Conservation (phyloP, 2,888 invertebrate genomes). For the Pseudoips prasinana region DNA sequence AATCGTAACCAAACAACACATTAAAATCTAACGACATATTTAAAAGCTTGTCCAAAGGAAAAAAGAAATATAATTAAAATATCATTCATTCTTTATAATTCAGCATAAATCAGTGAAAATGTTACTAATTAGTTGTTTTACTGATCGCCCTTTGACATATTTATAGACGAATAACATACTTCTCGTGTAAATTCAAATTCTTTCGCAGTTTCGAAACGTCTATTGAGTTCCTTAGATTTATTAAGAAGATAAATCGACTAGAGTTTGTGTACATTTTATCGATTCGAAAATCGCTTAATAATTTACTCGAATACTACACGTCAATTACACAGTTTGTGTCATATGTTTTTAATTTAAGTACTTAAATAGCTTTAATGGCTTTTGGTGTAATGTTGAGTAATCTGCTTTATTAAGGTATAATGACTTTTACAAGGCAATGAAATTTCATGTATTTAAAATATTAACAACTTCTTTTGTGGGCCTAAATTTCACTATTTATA, state of each 20-base stretch:
- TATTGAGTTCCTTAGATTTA: constrained; percentile 3
- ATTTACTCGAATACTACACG: constrained; percentile 15
- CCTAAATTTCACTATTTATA: too few species aligned
- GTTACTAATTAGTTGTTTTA: constrained; percentile 19
- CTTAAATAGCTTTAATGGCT: too few species aligned
- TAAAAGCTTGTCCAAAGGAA: constrained; percentile 5
- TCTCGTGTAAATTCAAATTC: constrained; percentile 10
- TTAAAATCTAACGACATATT: constrained; percentile 4
- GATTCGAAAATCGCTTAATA: constrained; percentile 19
- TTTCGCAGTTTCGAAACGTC: constrained; percentile 8
- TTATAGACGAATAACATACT: constrained; percentile 6
- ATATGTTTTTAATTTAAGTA: too few species aligned
- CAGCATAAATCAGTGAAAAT: constrained; percentile 3
- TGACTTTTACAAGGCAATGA: too few species aligned
- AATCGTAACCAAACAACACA: constrained; percentile 6
- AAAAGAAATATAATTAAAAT: constrained; percentile 13
- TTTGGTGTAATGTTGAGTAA: constrained; percentile 14
- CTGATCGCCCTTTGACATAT: constrained; percentile 10
- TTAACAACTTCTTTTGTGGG: too few species aligned
- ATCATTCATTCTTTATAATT: constrained; percentile 15
- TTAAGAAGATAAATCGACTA: constrained; percentile 15
- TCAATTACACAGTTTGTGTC: constrained; percentile 25
- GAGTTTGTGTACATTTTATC: constrained; percentile 10
- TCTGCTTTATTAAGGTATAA: too few species aligned
- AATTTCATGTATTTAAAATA: too few species aligned